Percentiles rank a stretch among this genome's conserved stretches.
Evolutionary conservation across 2,113 vertebrate species (phyloP).

Genomic region (Chaenogobius annularis): DNA sequence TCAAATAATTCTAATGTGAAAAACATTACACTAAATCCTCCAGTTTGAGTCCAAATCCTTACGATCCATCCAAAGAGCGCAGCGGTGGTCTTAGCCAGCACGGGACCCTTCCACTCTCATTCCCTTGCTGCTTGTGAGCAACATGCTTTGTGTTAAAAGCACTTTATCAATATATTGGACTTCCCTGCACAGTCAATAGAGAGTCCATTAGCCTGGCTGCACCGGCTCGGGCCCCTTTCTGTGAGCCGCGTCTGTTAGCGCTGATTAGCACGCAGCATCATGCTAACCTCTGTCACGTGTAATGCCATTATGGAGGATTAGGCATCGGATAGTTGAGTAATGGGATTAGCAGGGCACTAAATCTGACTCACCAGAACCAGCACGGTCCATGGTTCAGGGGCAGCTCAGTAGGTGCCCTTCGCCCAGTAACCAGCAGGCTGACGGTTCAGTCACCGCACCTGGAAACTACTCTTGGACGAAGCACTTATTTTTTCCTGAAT

Average conservation of each 20-base stretch:
- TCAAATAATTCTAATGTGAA: too few relatives aligned
- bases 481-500: too few relatives aligned
- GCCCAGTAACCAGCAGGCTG: slow-evolving; percentile 15
- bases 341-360: slow-evolving; percentile 76
- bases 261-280: slow-evolving; percentile 74
- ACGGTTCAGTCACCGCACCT: neutral
- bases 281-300: slow-evolving; percentile 76
- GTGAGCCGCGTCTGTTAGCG: slow-evolving; percentile 70
- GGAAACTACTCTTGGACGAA: neutral
- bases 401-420: neutral
- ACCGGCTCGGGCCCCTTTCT: slow-evolving; percentile 57
- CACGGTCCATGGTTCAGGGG: slow-evolving; percentile 46
- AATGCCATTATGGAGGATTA: slow-evolving; percentile 84
- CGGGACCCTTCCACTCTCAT: slow-evolving; percentile 38
- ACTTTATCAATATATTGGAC: slow-evolving; percentile 71
- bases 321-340: slow-evolving; percentile 85
- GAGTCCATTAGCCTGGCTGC: slow-evolving; percentile 61
- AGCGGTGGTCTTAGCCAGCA: neutral
- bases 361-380: slow-evolving; percentile 55
- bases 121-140: slow-evolving; percentile 53
- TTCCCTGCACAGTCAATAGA: slow-evolving; percentile 70
- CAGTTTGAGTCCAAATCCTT: too few relatives aligned
- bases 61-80: neutral
- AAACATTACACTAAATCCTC: too few relatives aligned
- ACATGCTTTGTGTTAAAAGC: slow-evolving; percentile 73